Conservation (phyloP, 2,797 vertebrate species). For the Threskiornis aethiopicus region DNA sequence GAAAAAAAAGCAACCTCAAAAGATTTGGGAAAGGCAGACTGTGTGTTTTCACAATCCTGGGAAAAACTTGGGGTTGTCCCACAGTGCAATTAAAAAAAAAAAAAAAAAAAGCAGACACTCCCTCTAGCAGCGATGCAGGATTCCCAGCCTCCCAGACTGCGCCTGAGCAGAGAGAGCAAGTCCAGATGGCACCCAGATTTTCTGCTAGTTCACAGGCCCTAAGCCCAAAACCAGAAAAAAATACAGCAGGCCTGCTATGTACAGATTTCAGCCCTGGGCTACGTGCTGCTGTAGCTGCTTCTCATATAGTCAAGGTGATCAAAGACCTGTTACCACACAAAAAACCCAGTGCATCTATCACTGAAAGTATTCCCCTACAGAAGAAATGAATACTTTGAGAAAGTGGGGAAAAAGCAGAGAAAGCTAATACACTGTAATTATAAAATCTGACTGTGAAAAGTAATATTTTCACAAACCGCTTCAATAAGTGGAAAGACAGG, state of each 20-base stretch:
- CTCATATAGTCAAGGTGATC: not conserved
- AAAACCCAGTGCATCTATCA: not conserved
- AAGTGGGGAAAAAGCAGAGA: not conserved
- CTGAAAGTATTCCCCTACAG: not conserved
- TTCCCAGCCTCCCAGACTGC: not conserved
- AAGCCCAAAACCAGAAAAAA: not conserved
- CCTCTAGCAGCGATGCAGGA: not conserved
- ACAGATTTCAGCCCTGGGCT: not conserved
- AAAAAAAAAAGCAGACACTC: not conserved
- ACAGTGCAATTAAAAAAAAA: not conserved
- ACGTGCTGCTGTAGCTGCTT: not conserved
- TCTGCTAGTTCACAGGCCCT: not conserved
- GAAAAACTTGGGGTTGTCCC: slow-evolving; percentile 16
- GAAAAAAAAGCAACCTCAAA: not conserved
- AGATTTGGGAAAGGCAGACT: slow-evolving; percentile 18
- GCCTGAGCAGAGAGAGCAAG: not conserved
- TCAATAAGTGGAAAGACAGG: not conserved
- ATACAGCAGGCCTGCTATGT: not conserved
- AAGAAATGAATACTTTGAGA: not conserved
- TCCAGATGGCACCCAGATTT: slow-evolving; percentile 49
- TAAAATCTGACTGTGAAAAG: not conserved
- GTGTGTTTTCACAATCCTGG: slow-evolving; percentile 20
- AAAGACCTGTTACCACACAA: not conserved
- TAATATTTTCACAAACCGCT: not conserved
- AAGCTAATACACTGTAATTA: not conserved